Evolutionary conservation across 2,797 vertebrate genomes (phyloP), one percentile per base, ranked within the genome.

Genomic region (Gorsachius magnificus): DNA sequence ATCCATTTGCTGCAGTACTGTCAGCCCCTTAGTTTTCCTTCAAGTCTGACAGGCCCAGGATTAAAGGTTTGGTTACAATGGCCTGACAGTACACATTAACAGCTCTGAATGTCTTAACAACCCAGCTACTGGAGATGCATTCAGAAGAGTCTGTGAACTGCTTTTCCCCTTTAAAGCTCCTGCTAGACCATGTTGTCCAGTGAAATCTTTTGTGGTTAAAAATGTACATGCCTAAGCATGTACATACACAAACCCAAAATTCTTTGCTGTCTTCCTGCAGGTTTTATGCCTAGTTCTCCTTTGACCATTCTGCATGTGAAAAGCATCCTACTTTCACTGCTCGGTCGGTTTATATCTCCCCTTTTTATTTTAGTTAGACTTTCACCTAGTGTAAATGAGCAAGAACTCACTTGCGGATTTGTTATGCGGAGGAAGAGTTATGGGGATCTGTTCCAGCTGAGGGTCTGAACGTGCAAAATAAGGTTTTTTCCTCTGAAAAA

Each of bases 21-120:
- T 96, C 86, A 93, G 60, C 45, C 94, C 87, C 76, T 96, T 57
- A 63, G 93, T 95, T 97, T 97, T 94, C 95, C 90, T 94, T 96
- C 79, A 91, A 94, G 86, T 92, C 83, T 96, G 96, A 97, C 94
- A 95, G 93, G 79, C 64, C 95, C 86, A 94, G 88, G 88, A 95
- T 96, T 96, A 97, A 96, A 95, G 96, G 83, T 33, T 93, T 97
- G 95, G 94, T 97, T 92, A 95, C 92, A 97, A 96, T 93, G 94
- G 94, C 76, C 97, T 95, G 94, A 97, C 87, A 95, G 96, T 96
- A 91, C 83, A 96, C 84, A 97, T 97, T 97, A 97, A 95, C 96
- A 95, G 95, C 87, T 91, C 94, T 97, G 93, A 97, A 97, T 97
- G 96, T 97, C 97, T 97, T 98, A 97, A 97, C 96, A 97, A 97